A percentile compares a stretch with the other conserved stretches of the same genome.
These are phyloP conservation scores for Hypselothyrea guttata DNA, from an alignment of 2,888 invertebrate species.

Conservation along the genomic window DNA sequence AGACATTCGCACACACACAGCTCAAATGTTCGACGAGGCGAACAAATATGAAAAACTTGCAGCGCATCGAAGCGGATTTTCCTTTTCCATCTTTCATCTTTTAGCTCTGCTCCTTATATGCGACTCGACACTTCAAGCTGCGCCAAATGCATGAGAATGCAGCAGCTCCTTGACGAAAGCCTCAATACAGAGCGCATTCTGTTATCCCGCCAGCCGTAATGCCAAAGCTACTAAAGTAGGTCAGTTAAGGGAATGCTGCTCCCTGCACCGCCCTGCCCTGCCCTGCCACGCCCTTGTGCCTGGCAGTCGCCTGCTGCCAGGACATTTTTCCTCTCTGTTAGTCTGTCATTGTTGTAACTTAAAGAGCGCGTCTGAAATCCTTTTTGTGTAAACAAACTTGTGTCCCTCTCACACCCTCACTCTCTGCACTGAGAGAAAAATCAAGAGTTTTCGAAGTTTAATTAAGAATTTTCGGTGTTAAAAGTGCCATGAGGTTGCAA, in stretches of 20 bases:
- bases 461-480: no score
- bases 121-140: conserved; percentile 70
- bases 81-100: conserved; percentile 24
- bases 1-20: conserved; percentile 18
- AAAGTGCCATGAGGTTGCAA: no score
- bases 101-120: conserved; percentile 35
- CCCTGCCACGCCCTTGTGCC: background rate
- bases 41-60: conserved; percentile 71
- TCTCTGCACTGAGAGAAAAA: no score
- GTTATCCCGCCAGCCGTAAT: conserved; percentile 39
- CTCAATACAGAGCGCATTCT: conserved; percentile 38
- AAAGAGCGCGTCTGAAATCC: conserved; percentile 71
- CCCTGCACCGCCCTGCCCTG: conserved; percentile 3
- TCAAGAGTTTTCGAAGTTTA: no score
- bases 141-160: conserved; percentile 72
- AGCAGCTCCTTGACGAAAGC: conserved; percentile 67
- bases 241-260: conserved; percentile 59
- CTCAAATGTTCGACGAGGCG: conserved; percentile 69
- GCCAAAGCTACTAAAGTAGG: conserved; percentile 59
- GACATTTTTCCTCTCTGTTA: background rate
- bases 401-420: conserved; percentile 23
- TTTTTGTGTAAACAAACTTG: conserved; percentile 71
- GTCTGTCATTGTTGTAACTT: conserved; percentile 52
- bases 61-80: conserved; percentile 61
- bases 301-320: background rate